These are phyloP conservation scores for Coregonus sp. DNA, from an alignment of 2,797 vertebrate species.

Conservation along the genomic window DNA sequence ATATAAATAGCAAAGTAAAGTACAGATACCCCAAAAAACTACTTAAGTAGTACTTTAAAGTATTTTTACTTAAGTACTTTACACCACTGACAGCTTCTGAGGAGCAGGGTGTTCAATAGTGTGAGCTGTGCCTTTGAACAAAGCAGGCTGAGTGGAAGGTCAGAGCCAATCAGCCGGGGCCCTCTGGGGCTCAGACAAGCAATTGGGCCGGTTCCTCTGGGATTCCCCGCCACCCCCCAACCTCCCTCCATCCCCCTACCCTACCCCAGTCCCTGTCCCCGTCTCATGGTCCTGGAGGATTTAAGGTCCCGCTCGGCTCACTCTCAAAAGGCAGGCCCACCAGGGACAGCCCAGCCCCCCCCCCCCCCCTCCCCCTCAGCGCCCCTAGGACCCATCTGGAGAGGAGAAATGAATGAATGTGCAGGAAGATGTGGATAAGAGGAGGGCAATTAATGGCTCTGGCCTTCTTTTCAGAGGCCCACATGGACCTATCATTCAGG, in stretches of 20 bases:
- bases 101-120: neutral
- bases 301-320: slow-evolving; percentile 41
- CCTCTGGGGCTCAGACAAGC: slow-evolving; percentile 44
- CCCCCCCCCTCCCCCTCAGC: slow-evolving; percentile 19
- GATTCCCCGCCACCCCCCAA: slow-evolving; percentile 44
- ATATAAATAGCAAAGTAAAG: too few species aligned
- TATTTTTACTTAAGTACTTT: too few species aligned
- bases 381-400: slow-evolving; percentile 33
- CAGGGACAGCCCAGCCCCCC: slow-evolving; percentile 21
- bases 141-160: slow-evolving; percentile 59
- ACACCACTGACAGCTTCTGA: neutral
- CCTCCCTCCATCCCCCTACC: slow-evolving; percentile 17
- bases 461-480: too few species aligned
- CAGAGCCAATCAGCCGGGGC: slow-evolving; percentile 62
- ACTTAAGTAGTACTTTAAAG: too few species aligned
- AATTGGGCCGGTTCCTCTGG: slow-evolving; percentile 60
- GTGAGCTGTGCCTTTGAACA: slow-evolving; percentile 48
- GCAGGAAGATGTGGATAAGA: slow-evolving; percentile 1
- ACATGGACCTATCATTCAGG: neutral
- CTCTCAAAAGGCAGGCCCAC: slow-evolving; percentile 4
- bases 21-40: too few species aligned
- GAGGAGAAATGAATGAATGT: slow-evolving; percentile 16
- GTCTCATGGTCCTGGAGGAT: slow-evolving; percentile 57
- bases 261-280: slow-evolving; percentile 26
- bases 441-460: neutral